Evolutionary conservation across 2,113 vertebrate genomes (phyloP), one percentile per base, ranked within the genome.

Genomic region (Crotalus viridis): DNA sequence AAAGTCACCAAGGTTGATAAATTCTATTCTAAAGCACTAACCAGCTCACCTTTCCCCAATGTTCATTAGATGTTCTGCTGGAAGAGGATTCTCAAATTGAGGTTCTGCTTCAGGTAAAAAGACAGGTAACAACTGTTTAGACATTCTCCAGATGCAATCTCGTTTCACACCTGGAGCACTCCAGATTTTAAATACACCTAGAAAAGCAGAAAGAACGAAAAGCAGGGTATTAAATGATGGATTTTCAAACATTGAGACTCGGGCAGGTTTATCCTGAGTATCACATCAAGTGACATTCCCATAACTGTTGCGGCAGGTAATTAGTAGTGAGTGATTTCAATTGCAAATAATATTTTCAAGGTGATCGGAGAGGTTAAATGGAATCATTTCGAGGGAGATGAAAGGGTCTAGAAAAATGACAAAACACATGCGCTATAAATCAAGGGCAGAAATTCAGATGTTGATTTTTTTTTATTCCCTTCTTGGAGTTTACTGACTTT

Each of bases 301-400:
- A 92, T 15, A 94, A 95, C 95, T 96, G 95, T 96, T 95, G 94
- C 59, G 93, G 95, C 93, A 95, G 95, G 95, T 96, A 96, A 95
- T 97, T 97, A 95, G 94, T 89, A 95, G 93, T 54, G 94, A 95
- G 95, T 96, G 95, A 98, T 97, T 98, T 98, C 96, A 97, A 96
- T 93, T 95, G 95, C 89, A 96, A 96, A 96, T 97, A 94, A 93
- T 94, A 96, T 97, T 97, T 96, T 96, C 97, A 94, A 89, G 93
- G 94, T 97, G 96, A 93, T 95, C 94, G 96, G 95, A 96, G 96
- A 96, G 97, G 94, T 96, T 96, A 97, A 97, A 97, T 97, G 88
- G 94, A 91, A 91, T 90, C 95, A 93, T 88, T 93, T 95, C 96
- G 96, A 97, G 93, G 90, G 39, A 59, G 93, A 93, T 94, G 28